Base-by-base conservation (phyloP, 2,797 vertebrate species). In the Champsocephalus gunnari region DNA sequence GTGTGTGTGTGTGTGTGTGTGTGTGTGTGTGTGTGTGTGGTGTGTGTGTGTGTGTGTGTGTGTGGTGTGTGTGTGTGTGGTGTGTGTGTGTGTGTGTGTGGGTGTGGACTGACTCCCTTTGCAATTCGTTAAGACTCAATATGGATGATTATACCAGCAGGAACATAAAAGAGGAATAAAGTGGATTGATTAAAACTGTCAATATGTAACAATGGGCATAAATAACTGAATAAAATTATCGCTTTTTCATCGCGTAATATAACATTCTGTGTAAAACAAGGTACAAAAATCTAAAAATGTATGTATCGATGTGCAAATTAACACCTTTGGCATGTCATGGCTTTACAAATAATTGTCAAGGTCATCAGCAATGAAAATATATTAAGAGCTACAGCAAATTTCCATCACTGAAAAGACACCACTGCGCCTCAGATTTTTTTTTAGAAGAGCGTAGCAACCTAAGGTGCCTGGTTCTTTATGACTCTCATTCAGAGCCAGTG, bases 391-490 rank as follows among this genome's bases (percentile, higher is more conserved):
- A 24, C 32, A 45, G 67, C 55, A 78, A 69, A 45, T 73, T 16
- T 1, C 24, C 56, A 48, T n/a, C 41, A 21, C 10, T 9, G 4
- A 59, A 24, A 54, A 72, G 14, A 72, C 12, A 63, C 47, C 19
- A 13, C 2, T 28, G 50, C 69, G 16, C 24, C 14, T 67, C 55
- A 16, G 50, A 48, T 75, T 59, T 56, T 64, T 64, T 44, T 59
- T 16, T 32, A 43, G 41, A 62, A 68, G 51, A 68, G 34, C 44
- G 71, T 53, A 59, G 75, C 28, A 68, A 56, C 53, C 8, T 6
- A 34, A 3, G 49, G 56, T n/a, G 54, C 51, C 45, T 65, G 71
- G 14, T 70, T 75, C 24, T 77, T 81, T 80, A 78, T 59, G 48
- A 61, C 51, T 64, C 61, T 61, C 48, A 44, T 66, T 84, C 78